Conservation (phyloP, 2,113 vertebrate genomes). For the Canis aureus region DNA sequence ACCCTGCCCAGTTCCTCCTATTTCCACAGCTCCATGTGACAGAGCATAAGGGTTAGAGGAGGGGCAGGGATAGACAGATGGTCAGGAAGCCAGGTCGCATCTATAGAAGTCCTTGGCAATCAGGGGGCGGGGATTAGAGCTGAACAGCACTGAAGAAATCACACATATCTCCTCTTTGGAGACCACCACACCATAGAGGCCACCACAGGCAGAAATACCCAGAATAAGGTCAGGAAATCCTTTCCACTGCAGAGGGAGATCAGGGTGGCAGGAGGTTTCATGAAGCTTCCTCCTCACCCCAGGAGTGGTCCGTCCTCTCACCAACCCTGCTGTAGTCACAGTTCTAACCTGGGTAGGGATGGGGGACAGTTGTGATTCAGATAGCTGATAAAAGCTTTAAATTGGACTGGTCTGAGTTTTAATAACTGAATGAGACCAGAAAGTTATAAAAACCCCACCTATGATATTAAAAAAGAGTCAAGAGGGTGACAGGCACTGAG, state of each 20-base stretch:
- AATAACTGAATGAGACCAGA: constrained; percentile 5
- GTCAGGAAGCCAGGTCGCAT: not conserved
- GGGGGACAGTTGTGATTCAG: not conserved
- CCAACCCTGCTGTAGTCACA: not conserved
- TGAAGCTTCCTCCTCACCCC: not conserved
- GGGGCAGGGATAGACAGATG: not conserved
- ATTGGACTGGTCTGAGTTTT: not conserved
- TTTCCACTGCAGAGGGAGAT: not conserved
- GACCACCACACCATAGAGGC: not conserved
- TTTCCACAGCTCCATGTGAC: not conserved
- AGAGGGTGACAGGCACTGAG: too few relatives aligned
- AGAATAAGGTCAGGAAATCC: not conserved
- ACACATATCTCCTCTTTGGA: not conserved
- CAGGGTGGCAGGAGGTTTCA: not conserved
- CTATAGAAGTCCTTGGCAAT: not conserved
- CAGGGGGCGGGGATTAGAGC: not conserved
- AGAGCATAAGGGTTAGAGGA: not conserved
- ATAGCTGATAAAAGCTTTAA: not conserved
- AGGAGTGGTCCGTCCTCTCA: not conserved
- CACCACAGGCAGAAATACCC: not conserved
- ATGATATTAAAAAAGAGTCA: not conserved
- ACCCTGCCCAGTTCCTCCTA: not conserved
- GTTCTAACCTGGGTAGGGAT: not conserved
- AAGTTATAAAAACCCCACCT: not conserved
- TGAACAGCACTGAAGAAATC: not conserved